These are phyloP conservation scores for Rattus rattus DNA, from an alignment of 2,113 vertebrate genomes.

Conservation along the genomic window DNA sequence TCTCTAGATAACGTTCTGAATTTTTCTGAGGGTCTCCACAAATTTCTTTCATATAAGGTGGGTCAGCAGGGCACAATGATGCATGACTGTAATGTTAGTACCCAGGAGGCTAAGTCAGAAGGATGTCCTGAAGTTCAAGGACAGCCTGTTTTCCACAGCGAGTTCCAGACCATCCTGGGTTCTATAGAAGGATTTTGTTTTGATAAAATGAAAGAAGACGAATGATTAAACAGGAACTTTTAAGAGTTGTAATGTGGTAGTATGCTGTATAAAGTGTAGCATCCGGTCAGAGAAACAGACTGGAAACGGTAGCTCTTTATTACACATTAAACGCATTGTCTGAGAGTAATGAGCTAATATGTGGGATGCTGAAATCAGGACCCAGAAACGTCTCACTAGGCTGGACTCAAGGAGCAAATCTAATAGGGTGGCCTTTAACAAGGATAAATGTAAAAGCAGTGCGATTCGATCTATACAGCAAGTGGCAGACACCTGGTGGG, in stretches of 20 bases:
- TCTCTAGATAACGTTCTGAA: background rate
- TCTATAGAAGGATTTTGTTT: background rate
- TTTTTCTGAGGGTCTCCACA: background rate
- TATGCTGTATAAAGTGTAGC: fast-evolving
- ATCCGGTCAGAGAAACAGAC: background rate
- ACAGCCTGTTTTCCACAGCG: background rate
- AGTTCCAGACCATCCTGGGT: background rate
- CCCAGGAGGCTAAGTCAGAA: background rate
- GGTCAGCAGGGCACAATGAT: background rate
- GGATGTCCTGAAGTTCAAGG: background rate
- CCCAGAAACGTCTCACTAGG: conserved; percentile 23
- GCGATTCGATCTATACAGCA: background rate
- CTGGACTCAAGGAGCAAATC: conserved; percentile 26
- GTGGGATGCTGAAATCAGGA: conserved; percentile 23
- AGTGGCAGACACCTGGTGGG: background rate
- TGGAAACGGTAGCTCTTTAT: background rate
- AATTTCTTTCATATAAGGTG: background rate
- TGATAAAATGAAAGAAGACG: background rate
- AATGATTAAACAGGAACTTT: background rate
- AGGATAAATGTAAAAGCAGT: conserved; percentile 31
- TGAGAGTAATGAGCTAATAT: conserved; percentile 46
- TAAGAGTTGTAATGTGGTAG: too few species aligned
- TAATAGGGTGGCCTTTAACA: conserved; percentile 38
- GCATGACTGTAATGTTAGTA: background rate
- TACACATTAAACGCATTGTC: background rate